These are phyloP conservation scores for Beris chalybata DNA, from an alignment of 2,888 invertebrate genomes.

Conservation along the genomic window DNA sequence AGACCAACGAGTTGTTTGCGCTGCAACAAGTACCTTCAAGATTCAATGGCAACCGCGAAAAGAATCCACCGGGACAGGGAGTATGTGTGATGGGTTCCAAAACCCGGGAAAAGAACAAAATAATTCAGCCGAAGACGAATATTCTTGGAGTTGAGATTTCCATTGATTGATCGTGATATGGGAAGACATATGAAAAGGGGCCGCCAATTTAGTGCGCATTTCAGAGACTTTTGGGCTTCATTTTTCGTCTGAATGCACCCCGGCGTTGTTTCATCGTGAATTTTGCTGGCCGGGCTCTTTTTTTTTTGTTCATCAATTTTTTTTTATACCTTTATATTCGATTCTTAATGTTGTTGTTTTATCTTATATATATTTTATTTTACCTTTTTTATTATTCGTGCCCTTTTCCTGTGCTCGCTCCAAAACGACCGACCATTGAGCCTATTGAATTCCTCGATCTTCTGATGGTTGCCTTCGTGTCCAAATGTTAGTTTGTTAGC, in stretches of 20 bases:
- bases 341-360: constrained; percentile 4
- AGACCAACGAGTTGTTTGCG: no score
- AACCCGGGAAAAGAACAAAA: constrained; percentile 25
- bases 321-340: constrained; percentile 14
- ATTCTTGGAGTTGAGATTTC: constrained; percentile 34
- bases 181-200: constrained; percentile 41
- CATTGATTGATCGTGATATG: constrained; percentile 46
- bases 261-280: constrained; percentile 35
- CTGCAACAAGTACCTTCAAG: no score
- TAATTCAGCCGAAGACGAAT: constrained; percentile 25
- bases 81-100: constrained; percentile 1
- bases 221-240: constrained; percentile 39
- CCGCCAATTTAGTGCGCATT: constrained; percentile 44
- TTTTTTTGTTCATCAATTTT: constrained; percentile 3
- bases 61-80: no score
- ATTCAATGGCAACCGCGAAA: no score
- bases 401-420: no score
- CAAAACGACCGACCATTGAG: background rate
- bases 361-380: no score
- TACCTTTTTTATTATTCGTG: no score
- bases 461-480: constrained; percentile 24
- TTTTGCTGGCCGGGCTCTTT: background rate
- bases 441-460: constrained; percentile 26
- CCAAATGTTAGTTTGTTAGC: constrained; percentile 34
- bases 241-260: constrained; percentile 37